Base-by-base conservation (phyloP, 2,888 invertebrate genomes). In the Cerceris ruficornis region DNA sequence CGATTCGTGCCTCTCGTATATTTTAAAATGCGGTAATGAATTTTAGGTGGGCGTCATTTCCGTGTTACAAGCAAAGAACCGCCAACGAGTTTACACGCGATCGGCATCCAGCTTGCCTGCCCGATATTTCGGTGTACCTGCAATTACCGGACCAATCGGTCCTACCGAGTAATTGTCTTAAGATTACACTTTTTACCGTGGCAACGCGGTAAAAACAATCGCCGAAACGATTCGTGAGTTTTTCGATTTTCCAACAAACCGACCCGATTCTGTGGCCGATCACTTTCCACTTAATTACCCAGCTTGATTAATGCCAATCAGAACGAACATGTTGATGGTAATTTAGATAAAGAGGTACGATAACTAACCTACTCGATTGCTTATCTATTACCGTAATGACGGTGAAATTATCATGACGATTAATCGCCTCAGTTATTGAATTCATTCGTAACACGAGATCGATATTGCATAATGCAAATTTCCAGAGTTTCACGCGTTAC, bases 81-180 rank as follows among this genome's bases (percentile, higher is more conserved):
- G 15, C 2, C 17, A 52, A 39, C 55, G 43, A 28, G 41, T 41
- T 50, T 7, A 42, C 65, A 42, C 52, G 14, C 41, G 65, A 66
- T 43, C 57, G 66, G 39, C 43, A n/a, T n/a, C 46, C 46, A 13
- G 6, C 14, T 43, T 43, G 55, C 57, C 66, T 57, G 55, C 55
- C 43, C 17, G 41, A 57, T 41, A 43, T 66, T 46, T 66, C 57
- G 42, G 28, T 6, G 55, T 66, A 66, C 66, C 66, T 66, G 66
- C 43, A 55, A 66, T 66, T 66, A 66, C 46, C 11, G 15, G 55
- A 66, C 55, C 66, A 55, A 66, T 57, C 42, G 59, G 5, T 58
- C 28, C 58, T 7, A 42, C 58, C 58, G 14, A 42, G 42, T 59
- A 59, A 68, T 68, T 50, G 58, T 49, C 58, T n/a, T 50, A 42